Evolutionary conservation across 1,140 invertebrate genomes (phyloP), one percentile per base, ranked within the genome.

Genomic region (Drosophila busckii): DNA sequence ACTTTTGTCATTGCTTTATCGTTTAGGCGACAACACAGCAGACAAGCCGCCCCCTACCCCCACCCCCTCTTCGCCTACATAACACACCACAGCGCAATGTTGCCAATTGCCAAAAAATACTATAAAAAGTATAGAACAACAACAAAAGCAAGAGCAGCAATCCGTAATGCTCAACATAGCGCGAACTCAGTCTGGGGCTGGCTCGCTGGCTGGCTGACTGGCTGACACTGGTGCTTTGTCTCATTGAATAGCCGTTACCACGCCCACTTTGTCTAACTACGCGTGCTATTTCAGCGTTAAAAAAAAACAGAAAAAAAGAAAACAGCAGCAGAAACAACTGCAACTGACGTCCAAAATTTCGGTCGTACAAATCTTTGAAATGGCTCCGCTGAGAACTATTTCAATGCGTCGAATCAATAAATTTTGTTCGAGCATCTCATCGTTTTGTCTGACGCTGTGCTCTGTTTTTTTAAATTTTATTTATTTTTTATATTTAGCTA

Each of bases 361-460:
- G n/a, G 80, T 75, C 80, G 80, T 64, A 84, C 71, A 84, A 84
- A 84, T 84, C 80, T 84, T 84, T 67, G 45, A 78, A 84, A 76
- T 84, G 71, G 80, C 78, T 61, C 80, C 78, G 50, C 48, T 60
- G 80, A 84, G 80, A 84, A 84, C 80, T 84, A 84, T 84, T 84
- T 76, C 80, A 84, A 78, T 84, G 80, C 80, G 80, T 73, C 71
- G 71, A 83, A 78, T 84, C 71, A 66, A 84, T 84, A 84, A 84
- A 84, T 84, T 84, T 67, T 34, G 38, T 13, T 28, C 38, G 48
- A 52, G 63, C 62, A 75, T 75, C 69, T 69, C 59, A 61, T 28
- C 62, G 68, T 56, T 80, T 67, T 78, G 66, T 80, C 66, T 60
- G 67, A 53, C 65, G 62, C 76, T 71, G 71, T 80, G 67, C 23